A percentile compares a stretch with the other conserved stretches of the same genome.
Conservation (phyloP, 35 echinoderm and acorn worm genomes). For the Ophioderma brevispina region DNA sequence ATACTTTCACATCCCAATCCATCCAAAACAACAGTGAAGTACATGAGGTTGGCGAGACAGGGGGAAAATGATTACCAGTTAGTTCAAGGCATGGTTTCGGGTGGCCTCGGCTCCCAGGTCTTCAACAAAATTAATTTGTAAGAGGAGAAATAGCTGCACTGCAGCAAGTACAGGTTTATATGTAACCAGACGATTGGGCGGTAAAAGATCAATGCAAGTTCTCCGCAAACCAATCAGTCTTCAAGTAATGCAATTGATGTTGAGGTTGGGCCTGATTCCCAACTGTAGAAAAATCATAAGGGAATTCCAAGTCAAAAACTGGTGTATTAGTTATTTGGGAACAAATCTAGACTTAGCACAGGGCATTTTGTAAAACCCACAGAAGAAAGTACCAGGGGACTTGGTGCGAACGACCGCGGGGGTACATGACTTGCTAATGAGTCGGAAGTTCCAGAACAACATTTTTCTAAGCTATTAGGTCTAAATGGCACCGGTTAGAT, state of each 20-base stretch:
- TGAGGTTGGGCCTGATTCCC: neutral
- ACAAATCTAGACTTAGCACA: neutral
- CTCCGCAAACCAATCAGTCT: neutral
- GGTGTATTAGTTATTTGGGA: neutral
- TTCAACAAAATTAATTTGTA: neutral
- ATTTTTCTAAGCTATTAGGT: neutral
- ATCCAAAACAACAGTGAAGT: neutral
- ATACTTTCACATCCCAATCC: neutral
- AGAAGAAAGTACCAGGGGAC: neutral
- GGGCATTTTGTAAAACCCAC: neutral
- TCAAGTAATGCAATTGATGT: neutral
- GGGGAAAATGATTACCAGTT: neutral
- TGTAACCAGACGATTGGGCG: neutral
- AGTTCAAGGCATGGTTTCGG: too few relatives aligned
- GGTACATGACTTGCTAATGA: too few relatives aligned
- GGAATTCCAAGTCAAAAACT: neutral
- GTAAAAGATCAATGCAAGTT: neutral
- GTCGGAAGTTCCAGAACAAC: neutral
- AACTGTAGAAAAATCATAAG: neutral
- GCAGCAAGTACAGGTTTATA: neutral
- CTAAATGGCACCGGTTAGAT: neutral
- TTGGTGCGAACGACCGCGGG: too few relatives aligned
- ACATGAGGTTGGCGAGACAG: neutral
- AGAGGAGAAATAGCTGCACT: neutral
- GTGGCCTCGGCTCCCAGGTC: neutral